A percentile compares a stretch with the other conserved stretches of the same genome.
Conservation (phyloP, 2,888 invertebrate genomes). For the Camponotus fellah region DNA sequence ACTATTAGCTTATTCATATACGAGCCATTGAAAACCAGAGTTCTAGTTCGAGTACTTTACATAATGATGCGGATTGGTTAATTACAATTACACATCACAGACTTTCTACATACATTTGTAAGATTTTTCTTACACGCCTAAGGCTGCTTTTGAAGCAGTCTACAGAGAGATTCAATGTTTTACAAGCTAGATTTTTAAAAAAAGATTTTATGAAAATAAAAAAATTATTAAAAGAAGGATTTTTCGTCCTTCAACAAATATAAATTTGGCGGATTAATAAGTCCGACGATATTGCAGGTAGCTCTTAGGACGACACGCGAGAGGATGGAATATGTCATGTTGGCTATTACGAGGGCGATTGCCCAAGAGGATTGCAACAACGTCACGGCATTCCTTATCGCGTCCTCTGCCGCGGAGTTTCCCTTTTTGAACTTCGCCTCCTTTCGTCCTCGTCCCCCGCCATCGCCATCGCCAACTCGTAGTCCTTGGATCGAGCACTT, state of each 20-base stretch:
- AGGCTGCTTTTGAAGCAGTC: neutral
- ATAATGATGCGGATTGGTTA: slow-evolving; percentile 14
- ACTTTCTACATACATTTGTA: neutral
- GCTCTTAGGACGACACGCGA: slow-evolving; percentile 22
- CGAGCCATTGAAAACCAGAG: slow-evolving; percentile 4
- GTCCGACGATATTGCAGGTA: slow-evolving; percentile 27
- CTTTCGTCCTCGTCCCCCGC: slow-evolving; percentile 37
- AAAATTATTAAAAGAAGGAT: too few relatives aligned
- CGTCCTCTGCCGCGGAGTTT: slow-evolving; percentile 67
- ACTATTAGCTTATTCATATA: neutral
- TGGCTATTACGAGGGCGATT: slow-evolving; percentile 57
- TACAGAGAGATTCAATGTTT: too few relatives aligned
- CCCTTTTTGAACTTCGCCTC: slow-evolving; percentile 69
- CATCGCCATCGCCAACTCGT: slow-evolving; percentile 65
- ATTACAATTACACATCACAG: neutral
- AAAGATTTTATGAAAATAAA: too few relatives aligned
- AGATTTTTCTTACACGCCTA: neutral
- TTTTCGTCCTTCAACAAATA: neutral
- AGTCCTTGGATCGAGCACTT: slow-evolving; percentile 77
- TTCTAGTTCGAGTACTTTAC: neutral
- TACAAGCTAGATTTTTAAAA: too few relatives aligned
- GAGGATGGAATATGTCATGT: slow-evolving; percentile 55
- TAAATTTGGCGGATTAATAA: neutral
- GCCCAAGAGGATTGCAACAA: slow-evolving; percentile 78
- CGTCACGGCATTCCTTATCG: slow-evolving; percentile 48